These are phyloP conservation scores for Actinernus sp. DNA, from an alignment of 92 coral and sea anemone species.

Conservation along the genomic window DNA sequence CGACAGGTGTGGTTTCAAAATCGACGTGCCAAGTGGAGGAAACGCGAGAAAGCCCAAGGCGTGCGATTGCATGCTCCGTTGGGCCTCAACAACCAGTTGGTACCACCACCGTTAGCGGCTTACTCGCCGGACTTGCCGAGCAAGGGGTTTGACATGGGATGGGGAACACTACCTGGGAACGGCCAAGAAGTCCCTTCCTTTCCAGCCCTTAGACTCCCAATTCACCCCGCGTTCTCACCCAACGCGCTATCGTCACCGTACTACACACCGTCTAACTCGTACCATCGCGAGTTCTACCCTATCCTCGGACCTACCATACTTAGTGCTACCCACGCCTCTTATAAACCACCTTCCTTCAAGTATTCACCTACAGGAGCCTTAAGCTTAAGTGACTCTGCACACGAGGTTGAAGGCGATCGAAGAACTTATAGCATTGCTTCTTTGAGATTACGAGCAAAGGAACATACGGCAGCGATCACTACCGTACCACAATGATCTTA, in stretches of 20 bases:
- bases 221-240: constrained; percentile 65
- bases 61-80: constrained; percentile 92
- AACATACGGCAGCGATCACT: constrained; percentile 66
- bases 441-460: constrained; percentile 85
- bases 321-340: constrained; percentile 42
- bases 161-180: constrained; percentile 34
- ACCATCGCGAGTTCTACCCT: constrained; percentile 45
- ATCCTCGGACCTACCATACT: constrained; percentile 59
- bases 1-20: constrained; percentile 92
- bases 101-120: constrained; percentile 78
- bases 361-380: constrained; percentile 50
- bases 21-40: constrained; percentile 92
- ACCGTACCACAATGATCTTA: too few species aligned
- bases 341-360: constrained; percentile 62
- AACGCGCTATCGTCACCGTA: constrained; percentile 25
- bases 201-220: constrained; percentile 81
- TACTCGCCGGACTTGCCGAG: constrained; percentile 60
- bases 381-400: constrained; percentile 47
- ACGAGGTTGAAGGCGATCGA: constrained; percentile 73
- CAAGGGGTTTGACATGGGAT: constrained; percentile 62
- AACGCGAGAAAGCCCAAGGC: constrained; percentile 90
- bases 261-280: constrained; percentile 49
- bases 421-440: constrained; percentile 92
- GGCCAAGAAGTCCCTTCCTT: constrained; percentile 63
- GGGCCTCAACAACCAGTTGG: constrained; percentile 71